Evolutionary conservation across 2,888 invertebrate genomes (phyloP).

Genomic region (Nomada goodeniana): DNA sequence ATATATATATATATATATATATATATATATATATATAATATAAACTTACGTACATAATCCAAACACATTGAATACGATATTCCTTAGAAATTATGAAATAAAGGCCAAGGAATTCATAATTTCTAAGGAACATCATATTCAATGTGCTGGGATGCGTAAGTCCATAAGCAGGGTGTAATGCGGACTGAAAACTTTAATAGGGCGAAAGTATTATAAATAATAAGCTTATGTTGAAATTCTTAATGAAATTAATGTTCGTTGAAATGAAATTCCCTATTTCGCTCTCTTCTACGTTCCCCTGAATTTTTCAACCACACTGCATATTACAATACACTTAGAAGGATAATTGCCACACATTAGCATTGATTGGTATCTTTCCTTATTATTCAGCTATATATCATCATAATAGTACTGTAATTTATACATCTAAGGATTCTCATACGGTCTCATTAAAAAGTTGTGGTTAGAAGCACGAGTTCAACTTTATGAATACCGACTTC

Average conservation of each 20-base stretch:
- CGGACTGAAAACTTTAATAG: not conserved
- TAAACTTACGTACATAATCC: not conserved
- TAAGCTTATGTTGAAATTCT: slow-evolving; percentile 6
- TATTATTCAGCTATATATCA: slow-evolving; percentile 17
- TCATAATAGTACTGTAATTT: slow-evolving; percentile 24
- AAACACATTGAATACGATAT: too few species aligned
- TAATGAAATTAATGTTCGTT: slow-evolving; percentile 1
- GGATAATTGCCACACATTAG: slow-evolving; percentile 32
- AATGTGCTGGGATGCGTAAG: not conserved
- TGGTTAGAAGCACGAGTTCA: slow-evolving; percentile 17
- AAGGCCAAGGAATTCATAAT: too few species aligned
- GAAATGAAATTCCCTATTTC: not conserved
- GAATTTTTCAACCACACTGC: slow-evolving; percentile 23
- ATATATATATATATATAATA: not conserved
- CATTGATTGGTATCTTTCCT: slow-evolving; percentile 35
- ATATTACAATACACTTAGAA: slow-evolving; percentile 11
- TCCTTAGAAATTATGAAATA: not conserved
- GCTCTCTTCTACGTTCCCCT: not conserved
- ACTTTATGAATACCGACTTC: not conserved
- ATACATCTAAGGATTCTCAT: slow-evolving; percentile 27
- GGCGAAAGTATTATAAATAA: not conserved
- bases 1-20: too few species aligned
- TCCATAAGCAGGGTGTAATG: not conserved
- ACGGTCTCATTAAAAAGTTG: slow-evolving; percentile 30
- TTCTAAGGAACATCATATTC: too few species aligned